Evolutionary conservation across 1,140 invertebrate species (phyloP), one percentile per base, ranked within the genome.

Genomic region (Popillia japonica): DNA sequence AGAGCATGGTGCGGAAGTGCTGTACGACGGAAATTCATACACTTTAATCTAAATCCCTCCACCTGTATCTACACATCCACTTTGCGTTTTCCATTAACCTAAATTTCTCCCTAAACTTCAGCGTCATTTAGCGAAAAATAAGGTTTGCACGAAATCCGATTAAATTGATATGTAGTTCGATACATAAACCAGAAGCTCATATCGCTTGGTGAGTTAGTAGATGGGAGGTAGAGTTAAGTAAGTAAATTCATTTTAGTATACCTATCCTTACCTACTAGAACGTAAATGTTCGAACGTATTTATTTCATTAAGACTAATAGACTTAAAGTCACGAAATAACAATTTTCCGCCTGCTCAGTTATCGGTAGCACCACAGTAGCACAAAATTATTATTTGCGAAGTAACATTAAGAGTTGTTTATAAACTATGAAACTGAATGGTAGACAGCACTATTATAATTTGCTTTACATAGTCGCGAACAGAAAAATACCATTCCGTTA

Each of bases 151-250:
- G 48, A n/a, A 14, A 55, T n/a, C 14, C 48, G 17, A 55, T 55
- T 55, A 55, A 55, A 55, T 55, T 55, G 48, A 55, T 55, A 55
- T n/a, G 48, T n/a, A 55, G 48, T 55, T 55, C 48, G 48, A 55
- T 55, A 55, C 48, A 55, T 55, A 55, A 55, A 55, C 48, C 14
- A 55, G 48, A 55, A 55, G 14, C 48, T 55, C 14, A 55, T 14
- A 55, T 55, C 48, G 17, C 11, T 55, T 55, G n/a, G 9, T 14
- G 14, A n/a, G 14, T 55, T 17, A n/a, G 14, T n/a, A 0, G 48
- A 17, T 34, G 10, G 10, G n/a, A 48, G 11, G 48, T 55, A n/a
- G 14, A 55, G 48, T 7, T 55, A 55, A n/a, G 42, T 44, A 55
- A n/a, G 42, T 44, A 44, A 0, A 55, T 55, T n/a, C 48, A 55